Evolutionary conservation across 2,888 invertebrate genomes (phyloP), one percentile per base, ranked within the genome.

Genomic region (Xanthia icteritia): DNA sequence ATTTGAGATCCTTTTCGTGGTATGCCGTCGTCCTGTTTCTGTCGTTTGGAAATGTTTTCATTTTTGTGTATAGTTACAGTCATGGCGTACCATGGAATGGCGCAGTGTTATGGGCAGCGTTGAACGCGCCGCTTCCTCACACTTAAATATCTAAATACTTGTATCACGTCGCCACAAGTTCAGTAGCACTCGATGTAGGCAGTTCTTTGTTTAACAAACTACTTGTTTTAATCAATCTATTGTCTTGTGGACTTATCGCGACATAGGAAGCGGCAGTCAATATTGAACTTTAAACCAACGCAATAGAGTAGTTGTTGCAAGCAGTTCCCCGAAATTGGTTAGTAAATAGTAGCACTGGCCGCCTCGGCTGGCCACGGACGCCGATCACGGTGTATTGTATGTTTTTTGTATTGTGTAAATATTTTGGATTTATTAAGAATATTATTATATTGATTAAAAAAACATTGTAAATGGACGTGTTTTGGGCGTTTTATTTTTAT

Each of bases 381-480:
- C 93, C 92, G 93, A 92, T 94, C 93, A 92, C 93, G 93, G 93
- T 95, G 92, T 94, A 95, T 93, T 95, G 95, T 96, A 96, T 96
- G 96, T 96, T 96, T 95, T 85, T 96, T 96, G 96, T 96, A 96
- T 95, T 95, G 96, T 96, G 96, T 96, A 96, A 96, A 96, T 96
- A 96, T 96, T 96, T 96, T 96, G 96, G 96, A 96, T 96, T 96
- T 96, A 96, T 96, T 96, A 96, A 96, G 96, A 96, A 88, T 88
- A 88, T 96, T 96, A 96, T 96, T 96, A 96, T 96, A 96, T 96
- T 96, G 96, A 96, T 96, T 96, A 96, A 96, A 96, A 96, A 96
- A 96, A 96, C 94, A 96, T 95, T 96, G 96, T 96, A 96, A 96
- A 96, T 96, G 92, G 91, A 87, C 72, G 67, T 69, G 65, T 77